These are phyloP conservation scores for Eurytoma californica DNA, from an alignment of 2,888 invertebrate genomes.

Conservation along the genomic window DNA sequence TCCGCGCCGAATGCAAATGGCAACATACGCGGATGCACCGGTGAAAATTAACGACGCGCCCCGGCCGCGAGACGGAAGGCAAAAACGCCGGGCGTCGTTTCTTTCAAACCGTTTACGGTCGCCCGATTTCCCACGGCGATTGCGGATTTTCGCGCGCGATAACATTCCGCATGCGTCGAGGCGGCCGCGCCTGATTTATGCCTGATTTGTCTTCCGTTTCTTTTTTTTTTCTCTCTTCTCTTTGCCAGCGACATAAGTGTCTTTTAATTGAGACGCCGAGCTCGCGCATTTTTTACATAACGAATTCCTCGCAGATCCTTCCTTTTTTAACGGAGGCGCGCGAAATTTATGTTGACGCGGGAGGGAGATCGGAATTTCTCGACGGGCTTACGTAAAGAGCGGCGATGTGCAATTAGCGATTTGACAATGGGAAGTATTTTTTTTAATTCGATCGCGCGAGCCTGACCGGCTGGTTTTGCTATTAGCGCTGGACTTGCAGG, in stretches of 20 bases:
- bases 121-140: background rate
- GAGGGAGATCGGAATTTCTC: too few relatives aligned
- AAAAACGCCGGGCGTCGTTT: background rate
- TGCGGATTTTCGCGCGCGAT: constrained; percentile 20
- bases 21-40: background rate
- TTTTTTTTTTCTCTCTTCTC: background rate
- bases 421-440: too few relatives aligned
- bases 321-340: too few relatives aligned
- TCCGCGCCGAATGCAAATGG: constrained; percentile 9
- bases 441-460: too few relatives aligned
- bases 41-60: constrained; percentile 31
- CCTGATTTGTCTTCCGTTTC: background rate
- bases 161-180: background rate
- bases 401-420: too few relatives aligned
- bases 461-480: too few relatives aligned
- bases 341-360: too few relatives aligned
- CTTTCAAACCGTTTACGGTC: background rate
- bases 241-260: background rate
- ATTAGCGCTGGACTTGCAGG: too few relatives aligned
- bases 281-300: background rate
- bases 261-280: background rate
- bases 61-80: too few relatives aligned
- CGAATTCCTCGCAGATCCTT: too few relatives aligned
- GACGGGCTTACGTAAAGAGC: too few relatives aligned
- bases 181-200: background rate